Percentiles rank a stretch among this genome's conserved stretches.
Conservation (phyloP, 2,888 invertebrate species). For the Caenorhabditis sp. region DNA sequence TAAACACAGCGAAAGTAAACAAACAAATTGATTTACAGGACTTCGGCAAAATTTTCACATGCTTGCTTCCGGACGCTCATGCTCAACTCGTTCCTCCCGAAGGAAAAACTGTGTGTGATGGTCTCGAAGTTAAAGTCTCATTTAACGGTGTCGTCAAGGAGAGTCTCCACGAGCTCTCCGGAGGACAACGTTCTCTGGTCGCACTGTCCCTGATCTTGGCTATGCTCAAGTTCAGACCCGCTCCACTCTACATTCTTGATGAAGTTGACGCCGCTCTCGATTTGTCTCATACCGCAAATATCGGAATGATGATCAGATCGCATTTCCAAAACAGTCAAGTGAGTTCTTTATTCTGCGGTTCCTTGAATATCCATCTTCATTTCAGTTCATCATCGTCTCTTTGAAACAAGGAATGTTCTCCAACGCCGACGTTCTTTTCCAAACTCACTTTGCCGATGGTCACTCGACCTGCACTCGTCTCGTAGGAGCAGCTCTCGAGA, state of each 20-base stretch:
- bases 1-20: too few species aligned
- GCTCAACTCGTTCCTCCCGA: slow-evolving; percentile 90
- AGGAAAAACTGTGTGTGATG: slow-evolving; percentile 89
- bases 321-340: slow-evolving; percentile 94
- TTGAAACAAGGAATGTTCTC: slow-evolving; percentile 99
- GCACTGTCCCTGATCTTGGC: slow-evolving; percentile 96
- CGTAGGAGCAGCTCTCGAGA: slow-evolving; percentile 16
- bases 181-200: slow-evolving; percentile 90
- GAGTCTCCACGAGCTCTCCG: slow-evolving; percentile 94
- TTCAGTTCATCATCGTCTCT: slow-evolving; percentile 96
- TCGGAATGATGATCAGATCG: slow-evolving; percentile 93
- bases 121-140: slow-evolving; percentile 92
- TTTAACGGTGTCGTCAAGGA: slow-evolving; percentile 97
- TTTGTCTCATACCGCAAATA: slow-evolving; percentile 98
- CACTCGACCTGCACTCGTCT: slow-evolving; percentile 35
- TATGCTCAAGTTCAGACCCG: slow-evolving; percentile 96
- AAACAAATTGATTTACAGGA: slow-evolving; percentile 85
- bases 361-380: too few species aligned
- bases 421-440: slow-evolving; percentile 97
- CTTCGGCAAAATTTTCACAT: slow-evolving; percentile 95
- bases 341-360: slow-evolving; percentile 57
- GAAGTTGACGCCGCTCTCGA: slow-evolving; percentile 98
- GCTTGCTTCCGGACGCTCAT: slow-evolving; percentile 92
- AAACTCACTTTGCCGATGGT: slow-evolving; percentile 95
- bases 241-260: slow-evolving; percentile 97